Conservation (phyloP, 2,113 vertebrate species). For the Mastomys natalensis region DNA sequence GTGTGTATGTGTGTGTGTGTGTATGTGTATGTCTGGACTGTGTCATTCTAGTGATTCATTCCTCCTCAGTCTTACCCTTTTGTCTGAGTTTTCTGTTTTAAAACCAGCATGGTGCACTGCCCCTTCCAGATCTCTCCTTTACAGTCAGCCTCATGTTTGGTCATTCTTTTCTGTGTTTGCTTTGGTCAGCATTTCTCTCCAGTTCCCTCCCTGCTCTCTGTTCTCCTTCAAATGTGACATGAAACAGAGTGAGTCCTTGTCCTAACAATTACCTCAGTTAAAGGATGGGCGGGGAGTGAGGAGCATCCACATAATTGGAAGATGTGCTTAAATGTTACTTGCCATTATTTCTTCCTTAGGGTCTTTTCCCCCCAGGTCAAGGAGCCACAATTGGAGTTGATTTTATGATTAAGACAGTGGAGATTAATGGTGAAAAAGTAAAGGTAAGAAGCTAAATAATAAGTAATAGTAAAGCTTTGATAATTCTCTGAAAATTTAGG, state of each 20-base stretch:
- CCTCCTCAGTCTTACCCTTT: background rate
- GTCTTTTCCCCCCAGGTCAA: conserved; percentile 98
- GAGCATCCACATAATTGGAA: background rate
- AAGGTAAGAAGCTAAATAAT: conserved; percentile 89
- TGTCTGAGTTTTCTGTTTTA: conserved; percentile 24
- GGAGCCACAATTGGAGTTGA: conserved; percentile 99
- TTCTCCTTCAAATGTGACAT: background rate
- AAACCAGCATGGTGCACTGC: background rate
- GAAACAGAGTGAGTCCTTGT: background rate
- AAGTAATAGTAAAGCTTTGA: background rate
- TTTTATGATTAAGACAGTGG: conserved; percentile 99
- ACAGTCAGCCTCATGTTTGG: background rate
- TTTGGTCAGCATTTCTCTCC: background rate
- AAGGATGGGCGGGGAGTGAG: background rate
- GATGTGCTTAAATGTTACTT: conserved; percentile 57
- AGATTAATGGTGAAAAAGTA: conserved; percentile 98
- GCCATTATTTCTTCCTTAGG: conserved; percentile 86
- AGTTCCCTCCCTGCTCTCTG: background rate
- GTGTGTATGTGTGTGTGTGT: background rate
- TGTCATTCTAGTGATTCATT: background rate
- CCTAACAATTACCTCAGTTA: background rate
- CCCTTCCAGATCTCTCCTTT: background rate
- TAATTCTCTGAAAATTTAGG: background rate
- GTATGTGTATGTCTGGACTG: background rate
- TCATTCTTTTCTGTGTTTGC: background rate